Percentiles rank a stretch among this genome's conserved stretches.
Evolutionary conservation across 2,888 invertebrate genomes (phyloP).

Genomic region (Melipona bicolor): DNA sequence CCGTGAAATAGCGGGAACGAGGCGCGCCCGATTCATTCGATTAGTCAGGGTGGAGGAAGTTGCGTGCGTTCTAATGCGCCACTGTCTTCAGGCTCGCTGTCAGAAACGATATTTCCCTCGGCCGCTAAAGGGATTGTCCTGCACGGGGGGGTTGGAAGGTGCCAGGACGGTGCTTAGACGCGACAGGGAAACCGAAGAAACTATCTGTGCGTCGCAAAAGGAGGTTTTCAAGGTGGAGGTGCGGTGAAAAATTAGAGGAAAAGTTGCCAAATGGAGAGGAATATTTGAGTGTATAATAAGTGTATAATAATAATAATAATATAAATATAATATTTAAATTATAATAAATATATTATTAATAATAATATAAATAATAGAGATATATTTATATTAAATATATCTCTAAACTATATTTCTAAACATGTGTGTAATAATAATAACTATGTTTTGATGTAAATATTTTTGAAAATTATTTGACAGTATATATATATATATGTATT

Average conservation of each 20-base stretch:
- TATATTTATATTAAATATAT: too few species aligned
- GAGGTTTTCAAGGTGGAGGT: background rate
- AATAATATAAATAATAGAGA: too few species aligned
- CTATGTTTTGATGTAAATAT: too few species aligned
- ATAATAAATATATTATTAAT: too few species aligned
- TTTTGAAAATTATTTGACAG: too few species aligned
- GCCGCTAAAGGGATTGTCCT: constrained; percentile 55
- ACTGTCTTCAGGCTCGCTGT: constrained; percentile 49
- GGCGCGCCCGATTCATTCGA: constrained; percentile 62
- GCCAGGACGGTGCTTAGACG: too few species aligned
- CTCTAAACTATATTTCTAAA: too few species aligned
- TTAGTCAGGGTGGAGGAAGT: constrained; percentile 55
- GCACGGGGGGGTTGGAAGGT: background rate
- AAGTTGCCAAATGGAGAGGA: background rate
- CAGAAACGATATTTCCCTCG: constrained; percentile 52
- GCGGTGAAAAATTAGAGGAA: too few species aligned
- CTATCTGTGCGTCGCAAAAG: background rate
- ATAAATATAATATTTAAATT: background rate
- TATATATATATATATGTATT: too few species aligned
- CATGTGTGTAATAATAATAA: too few species aligned
- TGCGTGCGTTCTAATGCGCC: constrained; percentile 45
- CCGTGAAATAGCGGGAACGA: constrained; percentile 40
- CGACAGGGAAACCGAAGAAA: background rate
- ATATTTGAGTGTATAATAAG: background rate
- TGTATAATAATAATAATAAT: too few species aligned